These are phyloP conservation scores for Felis chaus DNA, from an alignment of 2,113 vertebrate species.

Conservation along the genomic window DNA sequence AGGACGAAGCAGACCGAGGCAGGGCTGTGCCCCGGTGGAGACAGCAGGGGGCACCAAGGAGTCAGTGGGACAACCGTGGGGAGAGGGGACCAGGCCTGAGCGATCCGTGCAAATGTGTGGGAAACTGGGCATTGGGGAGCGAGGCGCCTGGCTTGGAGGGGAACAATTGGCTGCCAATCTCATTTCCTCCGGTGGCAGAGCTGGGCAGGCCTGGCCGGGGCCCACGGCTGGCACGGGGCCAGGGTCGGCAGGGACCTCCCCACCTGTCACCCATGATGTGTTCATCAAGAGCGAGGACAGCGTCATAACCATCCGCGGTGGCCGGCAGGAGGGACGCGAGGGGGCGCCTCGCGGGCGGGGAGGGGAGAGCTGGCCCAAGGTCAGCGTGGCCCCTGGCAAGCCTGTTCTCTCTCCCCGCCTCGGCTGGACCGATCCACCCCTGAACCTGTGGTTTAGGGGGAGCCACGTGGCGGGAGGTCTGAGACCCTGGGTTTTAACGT, in stretches of 20 bases:
- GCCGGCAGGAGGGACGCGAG: neutral
- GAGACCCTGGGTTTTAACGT: neutral
- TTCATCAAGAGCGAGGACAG: neutral
- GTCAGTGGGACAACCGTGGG: rapidly evolving
- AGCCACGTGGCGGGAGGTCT: rapidly evolving
- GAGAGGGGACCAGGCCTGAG: neutral
- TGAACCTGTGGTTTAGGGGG: neutral
- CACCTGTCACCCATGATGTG: slow-evolving; percentile 45
- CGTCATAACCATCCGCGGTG: neutral
- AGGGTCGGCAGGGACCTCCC: neutral
- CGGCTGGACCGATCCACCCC: neutral
- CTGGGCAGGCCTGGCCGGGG: slow-evolving; percentile 8
- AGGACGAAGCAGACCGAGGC: neutral
- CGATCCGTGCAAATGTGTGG: neutral
- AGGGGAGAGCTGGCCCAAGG: neutral
- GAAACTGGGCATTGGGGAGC: neutral
- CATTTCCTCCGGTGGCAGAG: slow-evolving; percentile 24
- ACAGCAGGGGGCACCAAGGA: rapidly evolving
- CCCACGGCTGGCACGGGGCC: neutral
- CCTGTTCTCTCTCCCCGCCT: neutral
- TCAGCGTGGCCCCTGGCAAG: neutral
- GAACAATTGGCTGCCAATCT: neutral
- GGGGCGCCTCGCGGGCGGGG: neutral
- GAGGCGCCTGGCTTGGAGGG: neutral
- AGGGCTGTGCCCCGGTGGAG: neutral